These are phyloP conservation scores for Helarctos malayanus DNA, from an alignment of 2,797 vertebrate species.

Conservation along the genomic window DNA sequence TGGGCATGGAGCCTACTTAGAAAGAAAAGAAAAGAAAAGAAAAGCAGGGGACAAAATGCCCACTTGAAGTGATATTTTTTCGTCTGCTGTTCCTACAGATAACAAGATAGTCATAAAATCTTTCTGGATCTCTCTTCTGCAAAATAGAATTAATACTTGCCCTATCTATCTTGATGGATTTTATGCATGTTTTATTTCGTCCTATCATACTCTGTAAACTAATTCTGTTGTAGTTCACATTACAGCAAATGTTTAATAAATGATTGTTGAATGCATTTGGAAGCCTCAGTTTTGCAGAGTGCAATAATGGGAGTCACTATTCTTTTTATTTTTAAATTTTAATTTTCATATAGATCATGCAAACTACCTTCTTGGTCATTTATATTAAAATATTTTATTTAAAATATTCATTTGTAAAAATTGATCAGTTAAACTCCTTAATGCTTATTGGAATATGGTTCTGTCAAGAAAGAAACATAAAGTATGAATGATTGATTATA, in stretches of 20 bases:
- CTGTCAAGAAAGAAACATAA: constrained; percentile 14
- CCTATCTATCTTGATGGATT: not conserved
- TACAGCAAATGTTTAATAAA: constrained; percentile 36
- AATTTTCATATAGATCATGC: not conserved
- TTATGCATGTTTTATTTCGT: constrained; percentile 55
- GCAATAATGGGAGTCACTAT: not conserved
- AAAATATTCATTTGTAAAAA: constrained; percentile 36
- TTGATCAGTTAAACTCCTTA: constrained; percentile 13
- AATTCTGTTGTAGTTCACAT: not conserved
- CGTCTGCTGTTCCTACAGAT: not conserved
- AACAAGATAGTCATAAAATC: not conserved
- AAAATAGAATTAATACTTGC: constrained; percentile 23
- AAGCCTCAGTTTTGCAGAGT: constrained; percentile 19
- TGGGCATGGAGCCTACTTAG: not conserved
- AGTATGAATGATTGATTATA: constrained; percentile 37
- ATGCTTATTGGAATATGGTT: constrained; percentile 48
- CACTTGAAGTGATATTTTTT: not conserved
- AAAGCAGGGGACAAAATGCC: not conserved
- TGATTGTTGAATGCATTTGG: constrained; percentile 28
- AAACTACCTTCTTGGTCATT: constrained; percentile 18
- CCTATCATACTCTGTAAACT: not conserved
- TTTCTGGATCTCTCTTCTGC: not conserved
- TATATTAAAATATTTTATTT: constrained; percentile 49
- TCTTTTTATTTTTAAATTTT: constrained; percentile 42
- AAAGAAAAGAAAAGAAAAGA: not conserved